Percentiles rank a stretch among this genome's conserved stretches.
These are phyloP conservation scores for Passer montanus DNA, from an alignment of 2,113 vertebrate species.

Conservation along the genomic window DNA sequence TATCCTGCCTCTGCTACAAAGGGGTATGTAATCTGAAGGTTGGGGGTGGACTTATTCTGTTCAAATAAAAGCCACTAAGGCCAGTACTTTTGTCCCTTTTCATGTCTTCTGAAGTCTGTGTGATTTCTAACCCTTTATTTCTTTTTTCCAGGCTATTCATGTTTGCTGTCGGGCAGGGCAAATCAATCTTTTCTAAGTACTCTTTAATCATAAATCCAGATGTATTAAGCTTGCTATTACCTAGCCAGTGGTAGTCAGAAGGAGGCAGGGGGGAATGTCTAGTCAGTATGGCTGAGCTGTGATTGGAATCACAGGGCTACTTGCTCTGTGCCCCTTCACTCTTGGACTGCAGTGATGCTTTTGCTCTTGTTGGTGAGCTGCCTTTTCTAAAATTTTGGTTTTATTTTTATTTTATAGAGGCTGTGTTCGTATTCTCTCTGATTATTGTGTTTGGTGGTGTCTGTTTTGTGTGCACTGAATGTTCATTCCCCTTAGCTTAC, in stretches of 20 bases:
- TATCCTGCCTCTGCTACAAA: slow-evolving; percentile 35
- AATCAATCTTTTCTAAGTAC: slow-evolving; percentile 56
- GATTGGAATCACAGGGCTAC: not conserved
- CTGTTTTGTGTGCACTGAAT: not conserved
- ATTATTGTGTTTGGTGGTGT: not conserved
- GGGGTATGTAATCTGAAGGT: not conserved
- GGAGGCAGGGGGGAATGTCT: not conserved
- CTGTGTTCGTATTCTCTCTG: not conserved
- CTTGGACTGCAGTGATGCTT: not conserved
- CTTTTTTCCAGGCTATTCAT: slow-evolving; percentile 38
- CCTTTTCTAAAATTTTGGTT: not conserved
- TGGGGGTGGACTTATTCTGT: not conserved
- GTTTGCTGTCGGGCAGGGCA: slow-evolving; percentile 30
- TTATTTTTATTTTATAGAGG: not conserved
- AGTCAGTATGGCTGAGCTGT: not conserved
- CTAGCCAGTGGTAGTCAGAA: slow-evolving; percentile 31
- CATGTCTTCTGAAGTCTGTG: not conserved
- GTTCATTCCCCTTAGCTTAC: slow-evolving; percentile 24
- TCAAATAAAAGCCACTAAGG: slow-evolving; percentile 16
- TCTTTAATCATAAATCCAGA: slow-evolving; percentile 62
- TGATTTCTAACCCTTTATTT: slow-evolving; percentile 38
- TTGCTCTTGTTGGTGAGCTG: not conserved
- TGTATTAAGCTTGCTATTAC: slow-evolving; percentile 55
- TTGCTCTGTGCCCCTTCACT: not conserved
- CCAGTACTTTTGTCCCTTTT: slow-evolving; percentile 23